Evolutionary conservation across 1,140 invertebrate species (phyloP).

Genomic region (Bombus waltoni): DNA sequence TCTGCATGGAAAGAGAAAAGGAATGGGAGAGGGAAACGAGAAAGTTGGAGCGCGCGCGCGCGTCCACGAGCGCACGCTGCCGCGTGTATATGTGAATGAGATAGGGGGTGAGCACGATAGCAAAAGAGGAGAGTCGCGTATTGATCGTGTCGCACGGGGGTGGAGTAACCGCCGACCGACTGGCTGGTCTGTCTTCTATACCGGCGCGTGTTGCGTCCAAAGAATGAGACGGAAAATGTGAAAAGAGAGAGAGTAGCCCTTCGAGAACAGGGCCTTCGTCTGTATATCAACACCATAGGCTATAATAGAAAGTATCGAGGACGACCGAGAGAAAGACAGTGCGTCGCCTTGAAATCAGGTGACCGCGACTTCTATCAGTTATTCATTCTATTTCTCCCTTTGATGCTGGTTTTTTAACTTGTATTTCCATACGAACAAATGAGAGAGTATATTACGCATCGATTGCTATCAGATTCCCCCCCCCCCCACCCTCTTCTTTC

Average conservation of each 20-base stretch:
- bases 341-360: conserved; percentile 49
- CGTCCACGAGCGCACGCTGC: background rate
- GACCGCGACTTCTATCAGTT: conserved; percentile 25
- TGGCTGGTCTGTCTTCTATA: conserved; percentile 75
- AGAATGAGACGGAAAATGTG: conserved; percentile 52
- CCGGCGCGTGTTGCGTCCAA: conserved; percentile 61
- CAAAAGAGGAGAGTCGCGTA: conserved; percentile 73
- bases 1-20: conserved; percentile 45
- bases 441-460: background rate
- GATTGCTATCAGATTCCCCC: background rate
- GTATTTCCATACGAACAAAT: background rate
- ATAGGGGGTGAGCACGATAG: conserved; percentile 53
- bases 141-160: conserved; percentile 81
- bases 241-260: conserved; percentile 34
- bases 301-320: conserved; percentile 47
- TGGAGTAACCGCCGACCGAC: conserved; percentile 79
- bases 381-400: background rate
- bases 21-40: conserved; percentile 42
- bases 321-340: conserved; percentile 32
- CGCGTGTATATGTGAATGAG: conserved; percentile 26
- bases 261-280: conserved; percentile 37
- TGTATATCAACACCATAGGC: conserved; percentile 57
- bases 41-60: conserved; percentile 45
- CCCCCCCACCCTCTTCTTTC: no score
- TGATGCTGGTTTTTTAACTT: background rate